Evolutionary conservation across 2,888 invertebrate species (phyloP), one percentile per base, ranked within the genome.

Genomic region (Ectemnius continuus): DNA sequence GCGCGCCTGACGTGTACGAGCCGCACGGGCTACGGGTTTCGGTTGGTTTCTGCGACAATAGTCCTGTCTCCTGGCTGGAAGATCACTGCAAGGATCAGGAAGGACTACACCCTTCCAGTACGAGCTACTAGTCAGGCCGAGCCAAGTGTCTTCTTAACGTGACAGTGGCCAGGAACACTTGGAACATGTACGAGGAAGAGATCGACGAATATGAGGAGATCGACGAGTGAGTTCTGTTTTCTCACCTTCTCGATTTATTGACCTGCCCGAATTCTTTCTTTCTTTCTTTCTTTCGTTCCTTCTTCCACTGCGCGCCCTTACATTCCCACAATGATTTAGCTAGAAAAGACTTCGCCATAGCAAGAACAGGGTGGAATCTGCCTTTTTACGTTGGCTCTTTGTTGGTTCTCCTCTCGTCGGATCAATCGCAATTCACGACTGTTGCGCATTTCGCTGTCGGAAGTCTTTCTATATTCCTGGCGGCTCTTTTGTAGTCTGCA

Each of bases 201-300:
- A 16, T 16, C 52, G 88, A 89, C 47, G 88, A 36, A 36, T 36
- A 8, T 36, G 36, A 88, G 70, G 89, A 89, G 76, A 80, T 86
- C 67, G 89, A 89, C 82, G 88, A 88, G 89, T 89, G 73, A 89
- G 89, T 87, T 67, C 1, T 2, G 8, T 52, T 52, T 52, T 14
- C 52, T 52, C 13, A 52, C 16, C 16, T n/a, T 52, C 36, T 11
- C 5, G 1, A 36, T 36, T 36, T 36, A 36, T 36, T 36, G 36
- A 36, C 36, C 36, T 36, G 36, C 1, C 36, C 3, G 23, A 3
- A 2, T 23, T 23, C 1, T 36, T 36, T 36, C 36, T 36, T 8
- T 36, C 36, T 11, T 1, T 36, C 11, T n/a, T n/a, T n/a, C n/a
- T n/a, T n/a, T n/a, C n/a, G n/a, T n/a, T n/a, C n/a, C n/a, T n/a